Evolutionary conservation across 2,797 vertebrate species (phyloP), one percentile per base, ranked within the genome.

Genomic region (Acrossocheilus wenchowensis): DNA sequence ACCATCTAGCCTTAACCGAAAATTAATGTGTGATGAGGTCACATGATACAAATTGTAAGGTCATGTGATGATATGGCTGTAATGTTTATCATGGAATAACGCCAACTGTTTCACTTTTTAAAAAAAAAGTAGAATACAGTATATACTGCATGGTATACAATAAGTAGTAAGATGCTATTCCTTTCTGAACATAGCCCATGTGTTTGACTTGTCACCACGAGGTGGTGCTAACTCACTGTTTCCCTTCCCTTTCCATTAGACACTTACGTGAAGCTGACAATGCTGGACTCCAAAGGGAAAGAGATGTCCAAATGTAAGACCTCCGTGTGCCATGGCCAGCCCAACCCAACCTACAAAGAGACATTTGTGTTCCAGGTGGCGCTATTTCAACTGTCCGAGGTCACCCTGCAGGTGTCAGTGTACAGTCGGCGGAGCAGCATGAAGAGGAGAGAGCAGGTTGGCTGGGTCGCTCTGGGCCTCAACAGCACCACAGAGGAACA

Each of bases 301-400:
- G 97, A 98, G 94, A 99, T 99, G 97, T 98, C 97, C 93, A 99
- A 97, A 92, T 98, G 96, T 90, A 98, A 98, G 93, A 99, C 98
- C 6, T 98, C 97, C 0, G 94, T 98, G 88, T 97, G 97, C 89
- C 96, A 97, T 71, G 98, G 98, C 34, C 98, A 98, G 93, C 97
- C 97, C 64, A 97, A 97, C 92, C 98, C 98, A 17, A 95, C 97
- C 57, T 99, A 98, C 95, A 98, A 99, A 94, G 97, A 99, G 92
- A 99, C 97, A 5, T 99, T 99, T 39, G 94, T 98, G 87, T 99
- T 99, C 93, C 98, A 99, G 93, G 97, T 99, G 94, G 97, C 98
- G 0, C 96, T 99, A 7, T 99, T 99, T 94, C 98, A 99, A 91
- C 96, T 99, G 80, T 99, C 98, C 0, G 98, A 99, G 68, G 98